Conservation (phyloP, 92 coral and sea anemone species). For the Siderastrea radians region DNA sequence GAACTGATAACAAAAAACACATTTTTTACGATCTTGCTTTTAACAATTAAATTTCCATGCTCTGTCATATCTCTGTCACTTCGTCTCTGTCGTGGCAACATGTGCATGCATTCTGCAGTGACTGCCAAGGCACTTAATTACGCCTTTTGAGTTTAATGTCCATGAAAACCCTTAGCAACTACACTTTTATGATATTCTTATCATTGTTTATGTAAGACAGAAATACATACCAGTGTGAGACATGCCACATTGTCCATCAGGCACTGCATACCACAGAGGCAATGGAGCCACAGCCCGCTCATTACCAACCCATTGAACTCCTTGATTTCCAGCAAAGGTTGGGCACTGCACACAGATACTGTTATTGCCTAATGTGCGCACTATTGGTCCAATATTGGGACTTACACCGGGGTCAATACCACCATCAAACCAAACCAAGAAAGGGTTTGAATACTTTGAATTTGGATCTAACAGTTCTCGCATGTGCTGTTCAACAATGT, state of each 20-base stretch:
- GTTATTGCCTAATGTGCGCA: conserved; percentile 67
- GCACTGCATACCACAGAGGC: conserved; percentile 82
- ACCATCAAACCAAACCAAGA: conserved; percentile 82
- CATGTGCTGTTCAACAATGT: conserved; percentile 64
- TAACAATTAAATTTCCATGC: too few relatives aligned
- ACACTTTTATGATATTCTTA: too few relatives aligned
- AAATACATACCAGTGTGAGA: not conserved
- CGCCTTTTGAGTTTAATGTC: too few relatives aligned
- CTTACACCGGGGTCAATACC: conserved; percentile 72
- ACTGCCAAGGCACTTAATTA: too few relatives aligned
- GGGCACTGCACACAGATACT: conserved; percentile 81
- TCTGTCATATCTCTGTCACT: too few relatives aligned
- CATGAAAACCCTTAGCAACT: too few relatives aligned
- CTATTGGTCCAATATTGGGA: conserved; percentile 77
- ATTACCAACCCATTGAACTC: conserved; percentile 83
- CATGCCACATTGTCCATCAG: not conserved
- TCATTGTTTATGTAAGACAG: too few relatives aligned
- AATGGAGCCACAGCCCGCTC: conserved; percentile 76
- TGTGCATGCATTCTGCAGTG: too few relatives aligned
- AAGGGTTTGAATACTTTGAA: conserved; percentile 74
- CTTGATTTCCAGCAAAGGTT: conserved; percentile 74
- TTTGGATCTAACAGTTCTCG: conserved; percentile 55
- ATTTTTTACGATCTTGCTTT: too few relatives aligned
- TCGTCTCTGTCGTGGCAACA: too few relatives aligned
- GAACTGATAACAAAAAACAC: too few relatives aligned